phyloP scores from a whole-genome alignment of 2,888 invertebrate genomes.

The Caenorhabditis macrosperma region DNA sequence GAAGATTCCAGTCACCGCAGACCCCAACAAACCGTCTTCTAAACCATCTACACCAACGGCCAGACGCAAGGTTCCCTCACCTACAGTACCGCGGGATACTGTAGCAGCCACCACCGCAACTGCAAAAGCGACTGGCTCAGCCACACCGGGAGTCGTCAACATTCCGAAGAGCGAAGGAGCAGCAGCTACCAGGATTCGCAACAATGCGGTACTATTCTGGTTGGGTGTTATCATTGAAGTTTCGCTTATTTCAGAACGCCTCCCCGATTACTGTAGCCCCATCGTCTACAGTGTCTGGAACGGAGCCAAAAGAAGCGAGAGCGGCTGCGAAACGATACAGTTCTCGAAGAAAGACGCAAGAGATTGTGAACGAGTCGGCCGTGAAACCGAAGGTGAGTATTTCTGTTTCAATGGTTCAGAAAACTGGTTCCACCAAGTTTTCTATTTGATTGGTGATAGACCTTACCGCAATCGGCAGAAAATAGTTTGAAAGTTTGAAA shows the following conservation, averaged over 20 bases:
- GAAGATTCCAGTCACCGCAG: neutral
- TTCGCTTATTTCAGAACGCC: no score
- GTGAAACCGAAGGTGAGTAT: constrained; percentile 55
- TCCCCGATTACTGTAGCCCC: neutral
- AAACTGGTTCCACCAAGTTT: no score
- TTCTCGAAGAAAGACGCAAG: constrained; percentile 73
- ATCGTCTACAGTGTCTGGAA: constrained; percentile 9
- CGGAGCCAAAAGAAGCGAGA: constrained; percentile 32
- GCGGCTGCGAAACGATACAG: constrained; percentile 55
- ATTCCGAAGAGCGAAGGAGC: constrained; percentile 68
- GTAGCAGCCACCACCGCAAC: constrained; percentile 8
- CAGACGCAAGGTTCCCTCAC: constrained; percentile 17
- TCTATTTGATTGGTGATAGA: no score
- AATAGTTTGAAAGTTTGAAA: neutral
- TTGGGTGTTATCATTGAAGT: no score
- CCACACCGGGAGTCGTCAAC: neutral
- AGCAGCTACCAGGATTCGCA: constrained; percentile 69
- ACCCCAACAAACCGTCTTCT: constrained; percentile 16
- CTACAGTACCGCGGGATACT: constrained; percentile 14
- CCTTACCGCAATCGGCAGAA: no score
- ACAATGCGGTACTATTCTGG: no score
- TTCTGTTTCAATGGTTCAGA: neutral
- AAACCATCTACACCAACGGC: constrained; percentile 47
- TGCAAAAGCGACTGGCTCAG: neutral
- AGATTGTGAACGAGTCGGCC: constrained; percentile 71